phyloP scores from a whole-genome alignment of 2,113 vertebrate genomes.

The Gymnocephalus cernua region DNA sequence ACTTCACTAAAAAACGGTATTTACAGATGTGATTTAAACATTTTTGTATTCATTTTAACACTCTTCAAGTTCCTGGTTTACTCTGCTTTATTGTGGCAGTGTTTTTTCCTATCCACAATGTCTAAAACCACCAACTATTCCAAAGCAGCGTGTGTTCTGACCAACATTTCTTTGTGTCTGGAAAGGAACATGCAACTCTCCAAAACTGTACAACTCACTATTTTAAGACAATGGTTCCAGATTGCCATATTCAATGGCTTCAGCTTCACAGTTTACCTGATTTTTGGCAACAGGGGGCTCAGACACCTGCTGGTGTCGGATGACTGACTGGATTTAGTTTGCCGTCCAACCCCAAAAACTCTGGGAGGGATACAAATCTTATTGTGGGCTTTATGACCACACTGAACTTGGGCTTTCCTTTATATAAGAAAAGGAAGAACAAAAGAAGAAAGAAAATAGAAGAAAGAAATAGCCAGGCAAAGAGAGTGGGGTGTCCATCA shows the following conservation, averaged over 20 bases:
- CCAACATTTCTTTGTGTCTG: not conserved
- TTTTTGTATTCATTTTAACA: not conserved
- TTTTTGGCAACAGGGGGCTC: conserved; percentile 31
- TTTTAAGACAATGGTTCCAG: conserved; percentile 20
- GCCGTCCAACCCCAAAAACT: not conserved
- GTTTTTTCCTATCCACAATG: not conserved
- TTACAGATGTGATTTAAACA: not conserved
- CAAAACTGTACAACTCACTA: conserved; percentile 1
- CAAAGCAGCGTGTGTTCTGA: not conserved
- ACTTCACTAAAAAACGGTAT: not conserved
- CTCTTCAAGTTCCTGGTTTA: not conserved
- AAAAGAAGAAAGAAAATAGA: not conserved
- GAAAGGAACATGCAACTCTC: not conserved
- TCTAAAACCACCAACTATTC: not conserved
- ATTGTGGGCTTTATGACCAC: not conserved
- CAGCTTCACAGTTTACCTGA: conserved; percentile 11
- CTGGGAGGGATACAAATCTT: not conserved
- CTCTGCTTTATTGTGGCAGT: no score
- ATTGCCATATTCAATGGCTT: conserved; percentile 4
- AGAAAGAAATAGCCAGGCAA: conserved; percentile 1
- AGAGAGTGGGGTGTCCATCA: not conserved
- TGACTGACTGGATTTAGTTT: conserved; percentile 15
- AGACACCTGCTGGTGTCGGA: conserved; percentile 37
- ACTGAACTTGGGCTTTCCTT: not conserved
- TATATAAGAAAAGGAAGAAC: not conserved